Evolutionary conservation across 2,797 vertebrate genomes (phyloP), one percentile per base, ranked within the genome.

Genomic region (Bufotes viridis): DNA sequence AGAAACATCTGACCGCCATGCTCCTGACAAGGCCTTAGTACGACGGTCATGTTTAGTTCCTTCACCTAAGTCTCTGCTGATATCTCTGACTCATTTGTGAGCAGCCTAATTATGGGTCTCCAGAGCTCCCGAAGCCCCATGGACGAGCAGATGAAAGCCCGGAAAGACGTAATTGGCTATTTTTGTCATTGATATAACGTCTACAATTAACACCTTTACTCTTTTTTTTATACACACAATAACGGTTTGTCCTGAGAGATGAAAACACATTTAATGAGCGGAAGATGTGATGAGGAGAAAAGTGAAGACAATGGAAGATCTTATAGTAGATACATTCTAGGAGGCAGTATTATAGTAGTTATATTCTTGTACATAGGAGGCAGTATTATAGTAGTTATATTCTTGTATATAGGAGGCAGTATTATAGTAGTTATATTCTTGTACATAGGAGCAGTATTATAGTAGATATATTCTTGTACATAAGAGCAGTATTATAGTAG

Each of bases 201-300:
- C 53, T 26, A 12, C 83, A 70, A 85, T 85, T 85, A 85, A 63
- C 83, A 76, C 83, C 58, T 85, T n/a, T 20, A 2, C 2, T 34
- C 3, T 2, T 78, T 72, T 76, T 78, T 76, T 63, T 3, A 49
- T 84, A 51, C 24, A 74, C 49, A 20, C 12, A 8, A 12, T 12
- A 55, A 55, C 8, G 8, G 15, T n/a, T 18, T 67, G 17, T n/a
- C 34, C 34, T 82, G 58, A 12, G 57, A 42, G 26, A 65, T 24
- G 20, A 60, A 65, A 81, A 81, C 58, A 82, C 29, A 29, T 34
- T 65, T 82, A 67, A 82, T 51, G 60, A 82, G 80, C 42, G 61
- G 2, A 20, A 13, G 65, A 58, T 14, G 3, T 55, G 53, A 55
- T 55, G 53, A 55, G 53, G 8, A 55, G 53, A 55, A 55, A 12